Conservation (phyloP, 2,888 invertebrate species). For the Melanchra persicariae region DNA sequence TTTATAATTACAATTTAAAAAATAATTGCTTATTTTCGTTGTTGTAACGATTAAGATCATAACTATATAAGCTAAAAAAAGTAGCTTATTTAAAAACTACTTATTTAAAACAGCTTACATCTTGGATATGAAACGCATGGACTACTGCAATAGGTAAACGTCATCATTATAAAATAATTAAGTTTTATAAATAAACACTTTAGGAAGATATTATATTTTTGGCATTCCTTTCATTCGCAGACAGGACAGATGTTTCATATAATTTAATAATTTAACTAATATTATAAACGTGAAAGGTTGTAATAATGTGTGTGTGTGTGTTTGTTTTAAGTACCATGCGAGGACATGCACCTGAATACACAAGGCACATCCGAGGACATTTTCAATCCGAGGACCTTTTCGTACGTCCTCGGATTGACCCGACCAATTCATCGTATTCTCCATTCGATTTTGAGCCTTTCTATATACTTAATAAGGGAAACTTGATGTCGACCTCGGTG, state of each 20-base stretch:
- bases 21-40: slow-evolving; percentile 34
- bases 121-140: slow-evolving; percentile 38
- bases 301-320: slow-evolving; percentile 32
- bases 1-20: slow-evolving; percentile 27
- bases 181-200: slow-evolving; percentile 40
- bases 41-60: slow-evolving; percentile 34
- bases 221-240: slow-evolving; percentile 40
- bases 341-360: too few species aligned
- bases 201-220: slow-evolving; percentile 40
- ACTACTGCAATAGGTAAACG: slow-evolving; percentile 38
- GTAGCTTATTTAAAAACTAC: too few species aligned
- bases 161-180: slow-evolving; percentile 39
- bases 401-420: too few species aligned
- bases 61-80: slow-evolving; percentile 9
- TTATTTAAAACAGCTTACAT: slow-evolving; percentile 38
- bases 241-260: slow-evolving; percentile 40
- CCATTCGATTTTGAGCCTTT: too few species aligned
- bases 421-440: too few species aligned
- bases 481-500: too few species aligned
- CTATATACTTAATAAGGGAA: too few species aligned
- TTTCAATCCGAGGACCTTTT: too few species aligned
- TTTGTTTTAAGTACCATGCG: too few species aligned
- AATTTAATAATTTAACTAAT: slow-evolving; percentile 35
- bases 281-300: slow-evolving; percentile 26
- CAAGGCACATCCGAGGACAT: too few species aligned